A percentile compares a stretch with the other conserved stretches of the same genome.
These are phyloP conservation scores for Hydrozoanthus gracilis DNA, from an alignment of 92 coral and sea anemone species.

Conservation along the genomic window DNA sequence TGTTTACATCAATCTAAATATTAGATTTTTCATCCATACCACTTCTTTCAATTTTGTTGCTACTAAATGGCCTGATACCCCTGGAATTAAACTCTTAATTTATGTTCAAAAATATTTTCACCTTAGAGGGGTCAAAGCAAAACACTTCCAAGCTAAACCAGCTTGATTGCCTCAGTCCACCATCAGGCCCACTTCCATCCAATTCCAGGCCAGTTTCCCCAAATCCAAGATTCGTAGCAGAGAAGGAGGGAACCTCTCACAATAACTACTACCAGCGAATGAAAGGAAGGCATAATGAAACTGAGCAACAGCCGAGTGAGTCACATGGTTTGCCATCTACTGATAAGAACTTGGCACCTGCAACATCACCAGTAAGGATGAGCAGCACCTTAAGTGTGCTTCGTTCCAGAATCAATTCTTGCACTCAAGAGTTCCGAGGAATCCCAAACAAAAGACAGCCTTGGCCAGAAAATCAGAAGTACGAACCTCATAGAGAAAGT, in stretches of 20 bases:
- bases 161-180: neutral
- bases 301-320: neutral
- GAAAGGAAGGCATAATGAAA: neutral
- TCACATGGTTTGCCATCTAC: neutral
- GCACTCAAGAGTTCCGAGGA: slow-evolving; percentile 33
- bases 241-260: neutral
- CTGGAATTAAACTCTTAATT: too few species aligned
- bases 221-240: neutral
- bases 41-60: too few species aligned
- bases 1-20: too few species aligned
- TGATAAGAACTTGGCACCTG: neutral
- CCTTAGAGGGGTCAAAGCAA: neutral
- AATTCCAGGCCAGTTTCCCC: neutral
- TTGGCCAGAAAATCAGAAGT: neutral
- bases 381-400: slow-evolving; percentile 13
- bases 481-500: neutral
- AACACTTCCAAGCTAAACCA: neutral
- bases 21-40: too few species aligned
- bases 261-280: neutral
- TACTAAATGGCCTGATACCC: too few species aligned
- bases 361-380: slow-evolving; percentile 7
- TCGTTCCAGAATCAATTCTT: slow-evolving; percentile 41
- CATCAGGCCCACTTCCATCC: neutral
- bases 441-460: neutral
- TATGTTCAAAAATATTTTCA: too few species aligned